phyloP scores from a whole-genome alignment of 2,797 vertebrate species.

The Capromys pilorides region DNA sequence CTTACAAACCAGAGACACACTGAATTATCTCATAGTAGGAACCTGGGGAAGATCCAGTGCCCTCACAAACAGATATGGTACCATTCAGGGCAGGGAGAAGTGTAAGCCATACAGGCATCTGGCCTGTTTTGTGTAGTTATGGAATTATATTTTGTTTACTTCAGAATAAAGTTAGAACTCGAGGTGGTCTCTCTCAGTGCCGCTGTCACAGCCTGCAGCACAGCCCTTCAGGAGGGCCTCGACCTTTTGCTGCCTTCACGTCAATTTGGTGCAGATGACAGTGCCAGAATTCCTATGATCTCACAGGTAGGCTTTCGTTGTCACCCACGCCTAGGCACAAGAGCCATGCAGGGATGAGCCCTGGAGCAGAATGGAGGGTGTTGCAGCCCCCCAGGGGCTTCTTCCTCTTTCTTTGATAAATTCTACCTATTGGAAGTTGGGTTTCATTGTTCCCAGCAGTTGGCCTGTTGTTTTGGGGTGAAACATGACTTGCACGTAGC shows the following conservation, averaged over 20 bases:
- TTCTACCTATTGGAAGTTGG: not conserved
- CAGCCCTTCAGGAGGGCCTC: not conserved
- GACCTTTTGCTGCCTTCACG: not conserved
- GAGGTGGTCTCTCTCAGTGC: not conserved
- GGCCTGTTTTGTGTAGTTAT: not conserved
- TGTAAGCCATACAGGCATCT: too few species aligned
- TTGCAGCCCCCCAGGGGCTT: not conserved
- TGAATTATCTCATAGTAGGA: not conserved
- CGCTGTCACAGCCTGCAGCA: not conserved
- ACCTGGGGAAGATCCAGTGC: not conserved
- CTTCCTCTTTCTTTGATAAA: not conserved
- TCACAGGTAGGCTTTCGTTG: accelerated
- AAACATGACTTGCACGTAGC: not conserved
- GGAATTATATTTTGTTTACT: not conserved
- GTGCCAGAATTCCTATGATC: not conserved
- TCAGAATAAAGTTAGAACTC: not conserved
- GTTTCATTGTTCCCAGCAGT: not conserved
- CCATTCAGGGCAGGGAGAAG: not conserved
- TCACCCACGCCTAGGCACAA: accelerated
- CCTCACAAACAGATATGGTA: not conserved
- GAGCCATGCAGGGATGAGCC: not conserved
- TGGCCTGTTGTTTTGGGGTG: not conserved
- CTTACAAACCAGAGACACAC: not conserved
- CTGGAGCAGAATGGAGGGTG: not conserved
- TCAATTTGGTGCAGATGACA: not conserved